Conservation (phyloP, 2,797 vertebrate species). For the Thamnophis elegans region DNA sequence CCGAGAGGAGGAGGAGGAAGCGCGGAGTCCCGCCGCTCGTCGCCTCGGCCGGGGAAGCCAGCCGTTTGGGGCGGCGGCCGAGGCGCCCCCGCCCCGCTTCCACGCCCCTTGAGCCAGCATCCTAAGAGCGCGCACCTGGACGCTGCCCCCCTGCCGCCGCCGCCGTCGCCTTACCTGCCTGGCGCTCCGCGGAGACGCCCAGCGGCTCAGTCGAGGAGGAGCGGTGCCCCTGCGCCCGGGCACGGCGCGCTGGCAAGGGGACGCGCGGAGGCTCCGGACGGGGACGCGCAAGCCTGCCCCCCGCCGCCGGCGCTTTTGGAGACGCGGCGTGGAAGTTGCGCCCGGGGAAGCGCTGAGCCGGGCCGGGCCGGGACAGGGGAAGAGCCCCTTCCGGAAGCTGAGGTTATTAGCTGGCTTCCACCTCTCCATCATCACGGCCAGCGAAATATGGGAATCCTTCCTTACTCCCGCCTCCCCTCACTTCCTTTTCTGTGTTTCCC, state of each 20-base stretch:
- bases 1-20: not conserved
- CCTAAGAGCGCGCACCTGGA: not conserved
- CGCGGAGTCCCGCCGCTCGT: not conserved
- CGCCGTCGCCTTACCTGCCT: not conserved
- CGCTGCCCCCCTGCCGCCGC: not conserved
- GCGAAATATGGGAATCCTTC: not conserved
- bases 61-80: not conserved
- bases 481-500: too few relatives aligned
- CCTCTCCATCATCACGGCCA: not conserved
- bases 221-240: not conserved
- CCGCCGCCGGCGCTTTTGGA: not conserved
- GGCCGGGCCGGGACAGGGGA: not conserved
- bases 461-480: not conserved
- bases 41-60: not conserved
- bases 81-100: not conserved
- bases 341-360: not conserved
- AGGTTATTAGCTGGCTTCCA: not conserved
- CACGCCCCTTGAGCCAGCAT: not conserved
- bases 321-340: not conserved
- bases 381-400: too few relatives aligned
- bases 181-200: not conserved
- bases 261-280: not conserved
- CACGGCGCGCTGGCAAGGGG: not conserved
- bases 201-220: not conserved
- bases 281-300: not conserved